Evolutionary conservation across 2,797 vertebrate species (phyloP).

Genomic region (Moxostoma hubbsi): DNA sequence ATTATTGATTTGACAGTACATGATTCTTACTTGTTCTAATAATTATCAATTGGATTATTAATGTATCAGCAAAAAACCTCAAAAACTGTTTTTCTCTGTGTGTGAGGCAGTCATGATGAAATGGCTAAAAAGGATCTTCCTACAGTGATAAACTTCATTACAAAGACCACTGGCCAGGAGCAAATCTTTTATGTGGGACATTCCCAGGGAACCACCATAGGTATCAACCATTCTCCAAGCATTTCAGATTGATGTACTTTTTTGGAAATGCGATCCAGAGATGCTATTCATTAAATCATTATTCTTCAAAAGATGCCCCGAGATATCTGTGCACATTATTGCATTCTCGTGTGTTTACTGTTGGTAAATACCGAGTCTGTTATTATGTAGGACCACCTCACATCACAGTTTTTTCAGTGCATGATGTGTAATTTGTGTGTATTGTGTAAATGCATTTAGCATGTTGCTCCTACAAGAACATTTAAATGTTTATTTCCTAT

Average conservation of each 20-base stretch:
- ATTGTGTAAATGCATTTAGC: neutral
- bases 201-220: conserved; percentile 86
- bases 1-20: too few species aligned
- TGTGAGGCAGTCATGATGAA: conserved; percentile 83
- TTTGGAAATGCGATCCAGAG: neutral
- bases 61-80: neutral
- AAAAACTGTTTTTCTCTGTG: conserved; percentile 14
- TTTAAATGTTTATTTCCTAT: neutral
- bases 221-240: conserved; percentile 63
- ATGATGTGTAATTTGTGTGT: neutral
- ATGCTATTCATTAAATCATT: conserved; percentile 11
- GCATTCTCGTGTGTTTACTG: neutral
- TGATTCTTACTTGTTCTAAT: neutral
- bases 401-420: neutral
- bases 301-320: conserved; percentile 5
- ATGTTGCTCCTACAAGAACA: too few species aligned
- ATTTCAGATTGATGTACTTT: neutral
- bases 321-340: neutral
- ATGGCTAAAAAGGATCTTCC: conserved; percentile 89
- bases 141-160: conserved; percentile 82
- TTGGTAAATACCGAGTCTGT: neutral
- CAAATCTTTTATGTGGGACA: conserved; percentile 85
- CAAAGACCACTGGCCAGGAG: conserved; percentile 80
- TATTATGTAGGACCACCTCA: neutral
- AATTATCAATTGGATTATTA: neutral